Percentiles rank a stretch among this genome's conserved stretches.
Evolutionary conservation across 2,888 invertebrate species (phyloP).

Genomic region (Octodonta nipae): DNA sequence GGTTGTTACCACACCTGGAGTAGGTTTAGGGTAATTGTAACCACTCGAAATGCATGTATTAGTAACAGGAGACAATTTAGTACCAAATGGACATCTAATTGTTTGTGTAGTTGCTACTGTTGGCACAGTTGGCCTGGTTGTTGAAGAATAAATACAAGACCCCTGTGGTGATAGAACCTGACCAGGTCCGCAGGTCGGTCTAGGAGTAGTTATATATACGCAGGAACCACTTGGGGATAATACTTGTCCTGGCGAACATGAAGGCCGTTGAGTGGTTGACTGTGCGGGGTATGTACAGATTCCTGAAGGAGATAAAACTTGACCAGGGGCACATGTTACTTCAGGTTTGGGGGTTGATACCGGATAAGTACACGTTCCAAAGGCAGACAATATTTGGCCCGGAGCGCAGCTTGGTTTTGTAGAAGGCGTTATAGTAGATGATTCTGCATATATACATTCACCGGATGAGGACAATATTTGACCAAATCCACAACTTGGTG

Average conservation of each 20-base stretch:
- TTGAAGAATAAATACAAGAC: slow-evolving; percentile 11
- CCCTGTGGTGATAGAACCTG: slow-evolving; percentile 11
- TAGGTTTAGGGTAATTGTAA: slow-evolving; percentile 6
- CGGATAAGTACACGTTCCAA: slow-evolving; percentile 4
- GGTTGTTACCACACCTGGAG: slow-evolving; percentile 11
- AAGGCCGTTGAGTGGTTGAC: slow-evolving; percentile 2
- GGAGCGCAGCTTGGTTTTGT: slow-evolving; percentile 8
- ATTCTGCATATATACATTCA: slow-evolving; percentile 7
- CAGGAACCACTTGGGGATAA: slow-evolving; percentile 6
- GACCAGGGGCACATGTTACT: slow-evolving; percentile 16
- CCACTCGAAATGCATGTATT: slow-evolving; percentile 4
- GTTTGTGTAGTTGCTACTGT: not conserved
- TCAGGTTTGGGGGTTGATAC: slow-evolving; percentile 5
- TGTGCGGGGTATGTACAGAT: slow-evolving; percentile 3
- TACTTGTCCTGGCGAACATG: slow-evolving; percentile 4
- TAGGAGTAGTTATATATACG: slow-evolving; percentile 4
- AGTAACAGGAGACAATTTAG: slow-evolving; percentile 6
- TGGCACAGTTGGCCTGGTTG: slow-evolving; percentile 1
- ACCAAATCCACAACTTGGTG: slow-evolving; percentile 2
- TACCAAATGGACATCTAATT: not conserved
- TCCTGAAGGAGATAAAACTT: slow-evolving; percentile 6
- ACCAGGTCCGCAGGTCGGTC: slow-evolving; percentile 11
- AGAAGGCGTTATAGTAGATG: slow-evolving; percentile 4
- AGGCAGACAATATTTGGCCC: slow-evolving; percentile 6
- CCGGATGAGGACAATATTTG: slow-evolving; percentile 11